Percentiles rank a stretch among this genome's conserved stretches.
These are phyloP conservation scores for Atrina japonica DNA, from an alignment of 2,888 invertebrate species.

Conservation along the genomic window DNA sequence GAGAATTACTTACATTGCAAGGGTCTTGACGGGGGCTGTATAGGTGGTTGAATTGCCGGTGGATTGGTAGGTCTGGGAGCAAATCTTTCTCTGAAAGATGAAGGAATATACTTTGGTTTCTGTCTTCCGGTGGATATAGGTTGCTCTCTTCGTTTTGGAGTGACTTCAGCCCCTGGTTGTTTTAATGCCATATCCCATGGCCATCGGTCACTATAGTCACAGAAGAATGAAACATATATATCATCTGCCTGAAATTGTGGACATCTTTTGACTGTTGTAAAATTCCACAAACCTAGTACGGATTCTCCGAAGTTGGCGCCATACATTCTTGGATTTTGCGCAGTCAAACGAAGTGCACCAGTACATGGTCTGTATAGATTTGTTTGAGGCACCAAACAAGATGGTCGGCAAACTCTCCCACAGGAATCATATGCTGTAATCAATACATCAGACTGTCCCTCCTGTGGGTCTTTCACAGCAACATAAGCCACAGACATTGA, in stretches of 20 bases:
- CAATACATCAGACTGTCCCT: constrained; percentile 35
- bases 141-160: too few relatives aligned
- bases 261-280: constrained; percentile 54
- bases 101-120: too few relatives aligned
- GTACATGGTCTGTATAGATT: constrained; percentile 63
- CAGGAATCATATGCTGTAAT: constrained; percentile 69
- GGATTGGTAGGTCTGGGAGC: too few relatives aligned
- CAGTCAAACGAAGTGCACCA: constrained; percentile 62
- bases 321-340: constrained; percentile 55
- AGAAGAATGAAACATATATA: constrained; percentile 70
- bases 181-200: constrained; percentile 45
- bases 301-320: constrained; percentile 65
- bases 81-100: too few relatives aligned
- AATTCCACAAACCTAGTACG: constrained; percentile 66
- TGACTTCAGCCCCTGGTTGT: constrained; percentile 23
- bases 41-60: too few relatives aligned
- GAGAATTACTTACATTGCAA: too few relatives aligned
- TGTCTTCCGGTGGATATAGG: too few relatives aligned
- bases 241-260: constrained; percentile 61
- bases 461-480: constrained; percentile 56
- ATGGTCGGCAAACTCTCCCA: constrained; percentile 70
- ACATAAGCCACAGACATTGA: constrained; percentile 68
- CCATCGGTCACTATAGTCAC: constrained; percentile 67
- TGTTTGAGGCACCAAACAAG: constrained; percentile 62
- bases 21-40: too few relatives aligned